Percentiles rank a stretch among this genome's conserved stretches.
These are phyloP conservation scores for Neelides sp. DNA, from an alignment of 1,140 invertebrate species.

Conservation along the genomic window DNA sequence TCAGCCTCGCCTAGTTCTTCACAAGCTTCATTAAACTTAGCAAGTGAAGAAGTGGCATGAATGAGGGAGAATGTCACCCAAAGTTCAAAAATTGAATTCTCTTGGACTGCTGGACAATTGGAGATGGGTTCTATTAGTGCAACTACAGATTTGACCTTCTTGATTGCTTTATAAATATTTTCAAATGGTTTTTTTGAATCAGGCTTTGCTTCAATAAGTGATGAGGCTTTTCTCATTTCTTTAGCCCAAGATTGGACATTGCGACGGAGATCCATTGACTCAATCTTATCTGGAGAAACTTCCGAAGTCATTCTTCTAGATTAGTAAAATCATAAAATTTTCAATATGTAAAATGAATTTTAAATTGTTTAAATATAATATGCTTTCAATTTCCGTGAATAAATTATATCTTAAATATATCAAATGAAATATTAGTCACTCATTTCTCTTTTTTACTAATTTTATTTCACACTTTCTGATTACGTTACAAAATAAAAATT, in stretches of 20 bases:
- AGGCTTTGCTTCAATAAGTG: background rate
- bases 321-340: too few relatives aligned
- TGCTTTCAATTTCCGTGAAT: too few relatives aligned
- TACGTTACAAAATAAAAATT: too few relatives aligned
- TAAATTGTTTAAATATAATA: too few relatives aligned
- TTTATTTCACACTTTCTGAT: too few relatives aligned
- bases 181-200: constrained; percentile 20
- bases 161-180: constrained; percentile 22
- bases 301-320: too few relatives aligned
- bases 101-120: background rate
- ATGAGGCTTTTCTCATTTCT: background rate
- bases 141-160: background rate
- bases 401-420: too few relatives aligned
- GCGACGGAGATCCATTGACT: too few relatives aligned
- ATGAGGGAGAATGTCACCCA: constrained; percentile 18
- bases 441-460: too few relatives aligned
- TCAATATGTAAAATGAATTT: too few relatives aligned
- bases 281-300: too few relatives aligned
- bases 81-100: background rate
- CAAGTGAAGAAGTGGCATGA: constrained; percentile 19
- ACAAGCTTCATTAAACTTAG: constrained; percentile 26
- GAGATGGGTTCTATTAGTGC: background rate
- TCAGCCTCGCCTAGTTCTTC: constrained; percentile 21
- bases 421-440: too few relatives aligned
- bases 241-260: constrained; percentile 1